phyloP scores from a whole-genome alignment of 2,888 invertebrate species.

The Dorcus parallelipipedus region DNA sequence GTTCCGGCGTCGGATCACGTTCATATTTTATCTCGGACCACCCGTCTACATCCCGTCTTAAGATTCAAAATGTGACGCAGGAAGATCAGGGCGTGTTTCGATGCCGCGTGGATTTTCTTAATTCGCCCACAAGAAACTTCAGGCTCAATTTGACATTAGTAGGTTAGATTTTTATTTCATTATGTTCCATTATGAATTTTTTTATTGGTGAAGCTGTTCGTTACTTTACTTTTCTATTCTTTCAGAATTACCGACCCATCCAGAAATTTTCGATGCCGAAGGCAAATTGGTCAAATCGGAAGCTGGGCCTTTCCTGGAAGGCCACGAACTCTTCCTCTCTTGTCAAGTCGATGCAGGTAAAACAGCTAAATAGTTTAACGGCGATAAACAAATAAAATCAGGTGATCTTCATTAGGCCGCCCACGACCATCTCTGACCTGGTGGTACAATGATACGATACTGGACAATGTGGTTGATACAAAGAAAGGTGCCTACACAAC shows the following conservation, averaged over 20 bases:
- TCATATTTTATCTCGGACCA: slow-evolving; percentile 72
- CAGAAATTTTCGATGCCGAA: slow-evolving; percentile 79
- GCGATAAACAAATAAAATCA: too few relatives aligned
- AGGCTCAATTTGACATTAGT: slow-evolving; percentile 82
- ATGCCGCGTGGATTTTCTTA: slow-evolving; percentile 84
- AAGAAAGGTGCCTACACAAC: slow-evolving; percentile 59
- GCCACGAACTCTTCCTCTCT: slow-evolving; percentile 75
- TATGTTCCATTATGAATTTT: too few relatives aligned
- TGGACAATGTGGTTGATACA: slow-evolving; percentile 71
- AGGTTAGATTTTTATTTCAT: slow-evolving; percentile 59
- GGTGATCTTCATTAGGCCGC: slow-evolving; percentile 57
- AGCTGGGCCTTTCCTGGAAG: slow-evolving; percentile 85
- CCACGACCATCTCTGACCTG: slow-evolving; percentile 79
- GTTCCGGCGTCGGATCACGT: slow-evolving; percentile 72
- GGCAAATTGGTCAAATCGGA: slow-evolving; percentile 74
- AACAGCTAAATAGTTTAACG: slow-evolving; percentile 21
- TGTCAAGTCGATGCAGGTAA: slow-evolving; percentile 87
- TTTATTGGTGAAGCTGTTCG: slow-evolving; percentile 19
- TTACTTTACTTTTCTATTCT: slow-evolving; percentile 33
- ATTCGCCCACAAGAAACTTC: slow-evolving; percentile 85
- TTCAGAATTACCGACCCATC: slow-evolving; percentile 76
- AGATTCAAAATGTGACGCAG: slow-evolving; percentile 67
- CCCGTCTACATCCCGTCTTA: slow-evolving; percentile 69
- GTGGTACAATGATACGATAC: slow-evolving; percentile 73
- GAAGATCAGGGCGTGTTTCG: slow-evolving; percentile 82